These are phyloP conservation scores for Denticeps clupeoides DNA, from an alignment of 2,797 vertebrate genomes.

Conservation along the genomic window DNA sequence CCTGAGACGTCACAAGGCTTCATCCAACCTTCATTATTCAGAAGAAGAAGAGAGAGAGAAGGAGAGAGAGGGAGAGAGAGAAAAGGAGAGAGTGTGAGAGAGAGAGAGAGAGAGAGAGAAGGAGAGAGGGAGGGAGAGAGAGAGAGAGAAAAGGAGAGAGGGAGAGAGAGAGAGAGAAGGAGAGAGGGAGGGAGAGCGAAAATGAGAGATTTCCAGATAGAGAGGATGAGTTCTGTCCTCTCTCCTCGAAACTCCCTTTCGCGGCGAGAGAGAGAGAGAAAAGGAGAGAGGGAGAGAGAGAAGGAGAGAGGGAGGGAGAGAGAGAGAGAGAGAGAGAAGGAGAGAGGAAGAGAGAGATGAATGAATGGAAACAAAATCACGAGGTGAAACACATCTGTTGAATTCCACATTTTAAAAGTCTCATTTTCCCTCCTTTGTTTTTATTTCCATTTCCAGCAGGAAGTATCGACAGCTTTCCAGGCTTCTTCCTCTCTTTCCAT, in stretches of 20 bases:
- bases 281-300: neutral
- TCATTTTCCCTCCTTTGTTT: neutral
- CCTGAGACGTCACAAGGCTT: conserved; percentile 36
- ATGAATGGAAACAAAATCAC: too few relatives aligned
- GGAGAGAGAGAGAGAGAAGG: neutral
- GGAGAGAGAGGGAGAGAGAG: neutral
- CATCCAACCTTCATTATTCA: conserved; percentile 38
- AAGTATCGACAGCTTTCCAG: too few relatives aligned
- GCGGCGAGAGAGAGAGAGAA: neutral
- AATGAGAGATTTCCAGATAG: neutral
- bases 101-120: conserved; percentile 7
- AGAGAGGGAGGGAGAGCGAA: neutral
- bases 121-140: conserved; percentile 25
- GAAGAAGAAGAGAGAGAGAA: conserved; percentile 33
- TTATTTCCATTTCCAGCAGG: neutral
- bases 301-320: neutral
- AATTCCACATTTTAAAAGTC: neutral
- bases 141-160: conserved; percentile 17
- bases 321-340: neutral
- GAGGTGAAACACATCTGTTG: too few relatives aligned
- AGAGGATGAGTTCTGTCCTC: too few relatives aligned
- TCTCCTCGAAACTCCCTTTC: too few relatives aligned
- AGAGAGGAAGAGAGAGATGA: conserved; percentile 14
- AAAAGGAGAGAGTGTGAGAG: neutral
- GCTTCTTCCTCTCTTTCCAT: too few relatives aligned